These are phyloP conservation scores for Taurulus bubalis DNA, from an alignment of 2,113 vertebrate genomes.

Conservation along the genomic window DNA sequence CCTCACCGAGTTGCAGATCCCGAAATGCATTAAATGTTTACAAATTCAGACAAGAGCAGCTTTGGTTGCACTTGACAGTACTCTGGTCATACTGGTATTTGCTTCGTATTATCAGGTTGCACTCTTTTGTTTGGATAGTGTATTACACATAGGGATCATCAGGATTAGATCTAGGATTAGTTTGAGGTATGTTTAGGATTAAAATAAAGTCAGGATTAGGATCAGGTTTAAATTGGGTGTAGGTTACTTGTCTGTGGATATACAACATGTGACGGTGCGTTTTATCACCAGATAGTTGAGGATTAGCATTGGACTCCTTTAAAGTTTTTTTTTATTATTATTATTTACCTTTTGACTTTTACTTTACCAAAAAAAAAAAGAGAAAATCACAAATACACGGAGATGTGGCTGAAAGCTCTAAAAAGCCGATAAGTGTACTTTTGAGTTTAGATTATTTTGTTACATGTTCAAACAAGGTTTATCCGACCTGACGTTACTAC, in stretches of 20 bases:
- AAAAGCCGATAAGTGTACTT: not conserved
- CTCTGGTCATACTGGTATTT: slow-evolving; percentile 59
- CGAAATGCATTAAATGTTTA: slow-evolving; percentile 79
- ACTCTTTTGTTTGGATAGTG: slow-evolving; percentile 2
- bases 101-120: slow-evolving; percentile 51
- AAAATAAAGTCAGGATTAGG: slow-evolving; percentile 18
- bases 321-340: not conserved
- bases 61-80: slow-evolving; percentile 75
- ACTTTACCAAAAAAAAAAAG: not conserved
- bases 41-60: slow-evolving; percentile 74
- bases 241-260: not conserved
- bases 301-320: not conserved
- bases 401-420: not conserved
- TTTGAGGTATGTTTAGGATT: slow-evolving; percentile 26
- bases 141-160: slow-evolving; percentile 21
- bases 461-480: not conserved
- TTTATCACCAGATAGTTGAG: not conserved
- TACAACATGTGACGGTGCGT: not conserved
- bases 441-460: not conserved
- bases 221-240: slow-evolving; percentile 1
- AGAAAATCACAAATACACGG: not conserved
- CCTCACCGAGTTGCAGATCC: slow-evolving; percentile 53
- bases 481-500: not conserved
- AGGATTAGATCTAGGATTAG: slow-evolving; percentile 27
- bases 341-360: slow-evolving; percentile 19